Evolutionary conservation across 1,140 invertebrate genomes (phyloP).

Genomic region (Pseudomyrmex cubaensis): DNA sequence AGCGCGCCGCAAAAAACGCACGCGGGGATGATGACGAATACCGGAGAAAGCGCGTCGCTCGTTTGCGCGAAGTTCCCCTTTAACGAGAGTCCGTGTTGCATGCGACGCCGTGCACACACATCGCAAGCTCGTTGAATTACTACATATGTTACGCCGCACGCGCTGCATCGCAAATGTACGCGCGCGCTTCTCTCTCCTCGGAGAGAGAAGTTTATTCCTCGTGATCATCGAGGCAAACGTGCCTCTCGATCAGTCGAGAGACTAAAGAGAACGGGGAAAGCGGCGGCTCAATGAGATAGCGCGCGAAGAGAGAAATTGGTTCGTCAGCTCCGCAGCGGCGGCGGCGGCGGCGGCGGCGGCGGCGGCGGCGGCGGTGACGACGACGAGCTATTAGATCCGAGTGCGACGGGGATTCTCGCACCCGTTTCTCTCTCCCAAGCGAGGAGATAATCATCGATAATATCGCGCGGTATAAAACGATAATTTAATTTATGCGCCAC

Average conservation of each 20-base stretch:
- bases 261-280: slow-evolving; percentile 3
- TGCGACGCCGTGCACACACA: slow-evolving; percentile 29
- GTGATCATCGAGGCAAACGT: slow-evolving; percentile 56
- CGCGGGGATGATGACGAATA: slow-evolving; percentile 27
- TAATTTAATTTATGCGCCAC: slow-evolving; percentile 50
- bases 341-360: no score
- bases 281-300: slow-evolving; percentile 4
- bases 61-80: slow-evolving; percentile 67
- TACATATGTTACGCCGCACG: slow-evolving; percentile 61
- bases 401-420: slow-evolving; percentile 38
- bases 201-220: slow-evolving; percentile 19
- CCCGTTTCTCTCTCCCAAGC: neutral
- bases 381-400: slow-evolving; percentile 31
- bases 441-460: slow-evolving; percentile 44
- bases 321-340: slow-evolving; percentile 34
- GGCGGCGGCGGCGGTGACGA: no score
- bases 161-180: slow-evolving; percentile 19
- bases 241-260: slow-evolving; percentile 25
- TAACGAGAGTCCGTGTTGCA: slow-evolving; percentile 58
- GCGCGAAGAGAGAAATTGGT: slow-evolving; percentile 32
- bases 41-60: slow-evolving; percentile 56
- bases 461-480: slow-evolving; percentile 55
- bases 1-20: neutral
- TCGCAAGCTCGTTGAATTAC: slow-evolving; percentile 60
- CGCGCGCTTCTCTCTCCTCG: neutral